These are phyloP conservation scores for Thumatha senex DNA, from an alignment of 2,888 invertebrate species.

Conservation along the genomic window DNA sequence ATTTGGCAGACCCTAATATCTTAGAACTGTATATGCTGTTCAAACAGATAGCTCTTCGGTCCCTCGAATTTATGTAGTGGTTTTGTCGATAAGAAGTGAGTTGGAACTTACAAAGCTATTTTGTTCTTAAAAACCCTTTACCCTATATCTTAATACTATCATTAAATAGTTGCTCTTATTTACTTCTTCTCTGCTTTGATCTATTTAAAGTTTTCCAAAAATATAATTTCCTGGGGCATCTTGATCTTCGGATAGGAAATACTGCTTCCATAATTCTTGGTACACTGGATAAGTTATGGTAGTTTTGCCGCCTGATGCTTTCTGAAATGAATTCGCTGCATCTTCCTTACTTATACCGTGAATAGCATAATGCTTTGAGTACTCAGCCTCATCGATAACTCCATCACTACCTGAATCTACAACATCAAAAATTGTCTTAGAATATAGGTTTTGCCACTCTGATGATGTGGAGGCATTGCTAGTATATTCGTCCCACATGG, in stretches of 20 bases:
- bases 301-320: constrained; percentile 89
- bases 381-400: constrained; percentile 91
- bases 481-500: constrained; percentile 92
- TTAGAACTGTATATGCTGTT: no score
- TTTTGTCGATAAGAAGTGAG: no score
- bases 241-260: constrained; percentile 91
- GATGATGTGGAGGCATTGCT: constrained; percentile 88
- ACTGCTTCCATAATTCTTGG: constrained; percentile 91
- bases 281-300: constrained; percentile 90
- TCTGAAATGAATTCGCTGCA: constrained; percentile 89
- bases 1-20: no score
- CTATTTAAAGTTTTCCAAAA: constrained; percentile 66
- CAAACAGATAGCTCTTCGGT: no score
- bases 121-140: no score
- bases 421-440: constrained; percentile 94
- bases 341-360: constrained; percentile 90
- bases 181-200: no score
- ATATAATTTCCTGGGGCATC: constrained; percentile 93
- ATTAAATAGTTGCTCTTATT: background rate
- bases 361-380: constrained; percentile 90
- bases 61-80: no score
- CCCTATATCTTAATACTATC: background rate
- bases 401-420: constrained; percentile 93
- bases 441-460: constrained; percentile 93
- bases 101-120: no score